Evolutionary conservation across 1,140 invertebrate genomes (phyloP).

Genomic region (Aphelinus atriplicis): DNA sequence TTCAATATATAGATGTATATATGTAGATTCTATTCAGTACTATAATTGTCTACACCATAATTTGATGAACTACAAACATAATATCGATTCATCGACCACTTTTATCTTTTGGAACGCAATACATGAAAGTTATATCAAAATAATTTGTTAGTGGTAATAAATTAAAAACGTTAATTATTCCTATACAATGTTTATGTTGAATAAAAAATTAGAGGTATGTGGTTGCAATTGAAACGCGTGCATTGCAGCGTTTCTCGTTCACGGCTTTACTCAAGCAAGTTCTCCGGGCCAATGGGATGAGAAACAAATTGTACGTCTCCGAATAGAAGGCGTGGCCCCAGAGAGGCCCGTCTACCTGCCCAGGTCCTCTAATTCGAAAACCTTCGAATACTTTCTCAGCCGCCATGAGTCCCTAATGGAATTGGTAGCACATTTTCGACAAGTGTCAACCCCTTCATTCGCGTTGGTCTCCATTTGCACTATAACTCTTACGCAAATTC

Average conservation of each 20-base stretch:
- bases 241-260: too few relatives aligned
- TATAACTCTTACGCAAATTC: not conserved
- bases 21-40: not conserved
- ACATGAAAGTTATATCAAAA: too few relatives aligned
- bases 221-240: too few relatives aligned
- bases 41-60: not conserved
- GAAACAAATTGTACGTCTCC: not conserved
- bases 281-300: too few relatives aligned
- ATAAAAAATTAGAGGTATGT: too few relatives aligned
- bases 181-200: too few relatives aligned
- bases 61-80: not conserved
- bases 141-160: too few relatives aligned
- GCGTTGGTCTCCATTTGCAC: not conserved
- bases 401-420: slow-evolving; percentile 37
- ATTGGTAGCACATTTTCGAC: slow-evolving; percentile 52
- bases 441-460: slow-evolving; percentile 50
- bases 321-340: slow-evolving; percentile 8
- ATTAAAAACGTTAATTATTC: too few relatives aligned
- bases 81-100: too few relatives aligned
- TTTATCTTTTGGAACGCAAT: too few relatives aligned
- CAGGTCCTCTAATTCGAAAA: slow-evolving; percentile 30
- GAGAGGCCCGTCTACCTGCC: slow-evolving; percentile 21
- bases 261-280: too few relatives aligned
- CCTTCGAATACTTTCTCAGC: slow-evolving; percentile 4
- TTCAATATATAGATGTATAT: not conserved